Evolutionary conservation across 2,888 invertebrate species (phyloP), one percentile per base, ranked within the genome.

Genomic region (Plebejus melissa): DNA sequence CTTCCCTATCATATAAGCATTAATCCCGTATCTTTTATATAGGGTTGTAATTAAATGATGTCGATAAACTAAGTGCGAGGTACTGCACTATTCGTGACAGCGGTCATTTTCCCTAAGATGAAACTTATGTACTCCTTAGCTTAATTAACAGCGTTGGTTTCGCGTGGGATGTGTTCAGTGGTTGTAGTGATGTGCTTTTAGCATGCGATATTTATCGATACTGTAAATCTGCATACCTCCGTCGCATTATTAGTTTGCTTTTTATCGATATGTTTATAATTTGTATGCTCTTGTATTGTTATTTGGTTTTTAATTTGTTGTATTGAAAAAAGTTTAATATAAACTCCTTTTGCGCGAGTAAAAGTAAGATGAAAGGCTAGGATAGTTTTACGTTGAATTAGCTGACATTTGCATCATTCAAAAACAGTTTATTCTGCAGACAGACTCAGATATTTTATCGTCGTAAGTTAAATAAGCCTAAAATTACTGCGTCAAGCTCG

Each of bases 141-240:
- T 79, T 79, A 78, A 79, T 78, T 79, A 79, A 79, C 76, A 22
- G 74, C 65, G 75, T 74, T 58, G 65, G 60, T 32, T 74, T 75
- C 71, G 78, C 78, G 79, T 79, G 78, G 78, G 78, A 75, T 50
- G 77, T 74, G 58, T 76, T 65, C 71, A 72, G 36, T 65, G 65
- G 74, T 41, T 72, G 46, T 72, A 72, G 72, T 72, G 72, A 72
- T 72, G 72, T 72, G 72, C 72, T 72, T 11, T 72, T 72, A 72
- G 11, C 72, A 72, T 72, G 28, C 72, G 32, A 72, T 32, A 16
- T 50, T 54, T 54, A 54, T 72, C 72, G 72, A 72, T 72, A 50
- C 0, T 4, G 41, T 71, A 50, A 71, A 46, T 71, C 41, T 41
- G 22, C n/a, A 71, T 71, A 28, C 60, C 6, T 16, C 3, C 13